Base-by-base conservation (phyloP, 1,140 invertebrate species). In the Acromyrmex charruanus region DNA sequence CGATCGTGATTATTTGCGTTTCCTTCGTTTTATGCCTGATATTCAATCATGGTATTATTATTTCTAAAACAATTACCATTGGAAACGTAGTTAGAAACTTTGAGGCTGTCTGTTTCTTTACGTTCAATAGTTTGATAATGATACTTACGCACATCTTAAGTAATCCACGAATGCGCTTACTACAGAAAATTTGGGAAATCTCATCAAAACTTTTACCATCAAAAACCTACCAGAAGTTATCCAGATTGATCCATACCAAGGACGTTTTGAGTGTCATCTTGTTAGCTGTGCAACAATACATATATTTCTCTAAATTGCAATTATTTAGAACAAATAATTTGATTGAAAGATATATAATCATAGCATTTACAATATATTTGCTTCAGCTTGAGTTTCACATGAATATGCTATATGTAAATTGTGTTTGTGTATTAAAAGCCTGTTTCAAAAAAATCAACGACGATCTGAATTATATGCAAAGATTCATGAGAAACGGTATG, bases 331-430 rank as follows among this genome's bases (percentile, higher is more conserved):
- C 0, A 90, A 92, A 85, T 0, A 88, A 0, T 14, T 66, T 0
- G 0, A 21, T 10, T 66, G 18, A 72, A 2, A 25, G 3, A 0
- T 18, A 7, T 3, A 0, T 66, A 18, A 0, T 2, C 2, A 0
- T 12, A 1, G 0, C 39, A 10, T n/a, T 39, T 9, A 5, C 3
- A 1, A 12, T 93, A 0, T 93, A 93, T 28, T 81, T 86, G 7
- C 80, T 89, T 0, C n/a, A 91, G 9, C 14, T 89, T 0, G 72
- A 92, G 4, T 93, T 84, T 77, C 28, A 89, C 0, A 87, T 94
- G 75, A 94, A 94, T 77, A 92, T 87, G 21, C 84, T 93, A 0
- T 95, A 94, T 65, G 82, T 92, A 0, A 91, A 94, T 58, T 94
- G 90, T 21, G 90, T 93, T 93, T 66, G 18, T 12, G 31, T 66